Base-by-base conservation (phyloP, 2,888 invertebrate genomes). In the Loripinus fragilis region DNA sequence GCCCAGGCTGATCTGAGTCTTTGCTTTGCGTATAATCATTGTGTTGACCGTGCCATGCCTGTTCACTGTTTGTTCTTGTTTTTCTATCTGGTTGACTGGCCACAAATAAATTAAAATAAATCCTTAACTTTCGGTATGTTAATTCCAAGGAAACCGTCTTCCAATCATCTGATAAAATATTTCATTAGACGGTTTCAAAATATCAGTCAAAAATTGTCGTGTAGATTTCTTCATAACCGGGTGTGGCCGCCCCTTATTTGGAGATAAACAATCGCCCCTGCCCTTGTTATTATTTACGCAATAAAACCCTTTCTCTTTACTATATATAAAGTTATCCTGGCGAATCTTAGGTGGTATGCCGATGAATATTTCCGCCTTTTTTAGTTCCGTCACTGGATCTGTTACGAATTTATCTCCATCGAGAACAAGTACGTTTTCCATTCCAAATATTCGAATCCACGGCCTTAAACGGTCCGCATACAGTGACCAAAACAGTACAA, bases 361-460 rank as follows among this genome's bases (percentile, higher is more conserved):
- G 2, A 55, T 7, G 5, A 55, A 55, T 28, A 5, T 7, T 28
- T 55, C 55, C 3, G 17, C 23, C 28, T 55, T 55, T 7, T 28
- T 23, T 7, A 55, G 55, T 20, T 55, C 55, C 5, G 3, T 5
- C 23, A 55, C 55, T 25, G 55, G 55, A 55, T 55, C 28, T 25
- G 25, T 17, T 55, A 17, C 55, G 28, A 55, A 55, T 5, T 55
- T 23, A 55, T 55, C 55, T 10, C 55, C 55, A 55, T 55, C 55
- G 17, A 55, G 12, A 28, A 55, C 8, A 7, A 28, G 30, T 2
- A 55, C 28, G 5, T 25, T 55, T 2, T 55, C 20, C 2, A 55
- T 3, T 8, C 55, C 55, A 28, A 28, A 55, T 17, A 28, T 28
- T 2, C 28, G 8, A 5, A 55, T 28, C 55, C 55, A 55, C 28